Evolutionary conservation across 2,797 vertebrate genomes (phyloP).

Genomic region (Helicolenus hilgendorfi): DNA sequence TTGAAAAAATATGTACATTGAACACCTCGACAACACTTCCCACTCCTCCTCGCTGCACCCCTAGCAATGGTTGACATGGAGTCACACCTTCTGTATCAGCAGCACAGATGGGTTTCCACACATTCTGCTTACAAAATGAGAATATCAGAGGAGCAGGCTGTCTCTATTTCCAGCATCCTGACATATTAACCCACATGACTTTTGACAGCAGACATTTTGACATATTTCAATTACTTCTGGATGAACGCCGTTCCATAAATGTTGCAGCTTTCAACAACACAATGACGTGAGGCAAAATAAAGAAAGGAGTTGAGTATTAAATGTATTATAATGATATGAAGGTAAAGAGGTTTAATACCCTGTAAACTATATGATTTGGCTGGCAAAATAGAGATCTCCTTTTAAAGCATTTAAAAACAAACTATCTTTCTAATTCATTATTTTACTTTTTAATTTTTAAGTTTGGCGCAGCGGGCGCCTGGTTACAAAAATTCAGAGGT

Average conservation of each 20-base stretch:
- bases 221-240: not conserved
- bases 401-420: no score
- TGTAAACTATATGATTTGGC: no score
- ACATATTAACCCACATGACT: not conserved
- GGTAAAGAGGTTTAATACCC: no score
- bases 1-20: constrained; percentile 16
- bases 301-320: no score
- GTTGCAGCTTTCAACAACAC: no score
- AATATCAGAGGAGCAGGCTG: not conserved
- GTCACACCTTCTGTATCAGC: not conserved
- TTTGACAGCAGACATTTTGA: not conserved
- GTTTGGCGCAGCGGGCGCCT: no score
- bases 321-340: no score
- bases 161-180: not conserved
- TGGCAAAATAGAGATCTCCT: no score
- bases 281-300: no score
- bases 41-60: not conserved
- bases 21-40: constrained; percentile 27
- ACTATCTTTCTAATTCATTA: no score
- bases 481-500: no score
- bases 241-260: not conserved
- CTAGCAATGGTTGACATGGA: not conserved
- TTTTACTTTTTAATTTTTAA: no score
- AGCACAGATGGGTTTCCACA: not conserved
- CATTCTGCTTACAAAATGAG: not conserved